Evolutionary conservation across 2,113 vertebrate genomes (phyloP).

Genomic region (Phyllopteryx taeniolatus): DNA sequence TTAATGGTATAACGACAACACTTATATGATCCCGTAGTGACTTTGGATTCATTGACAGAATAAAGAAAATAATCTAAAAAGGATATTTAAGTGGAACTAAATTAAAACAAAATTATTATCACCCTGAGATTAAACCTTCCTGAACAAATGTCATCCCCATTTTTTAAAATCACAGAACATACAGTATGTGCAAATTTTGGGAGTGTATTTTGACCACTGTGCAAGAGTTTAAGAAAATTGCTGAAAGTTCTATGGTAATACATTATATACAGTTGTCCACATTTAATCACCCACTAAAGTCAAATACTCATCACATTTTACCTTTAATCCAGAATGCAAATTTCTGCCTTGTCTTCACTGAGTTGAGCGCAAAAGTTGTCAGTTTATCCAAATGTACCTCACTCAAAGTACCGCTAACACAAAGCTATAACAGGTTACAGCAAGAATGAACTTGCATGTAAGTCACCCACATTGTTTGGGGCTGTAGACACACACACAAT

Average conservation of each 20-base stretch:
- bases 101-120: no score
- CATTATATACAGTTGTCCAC: background rate
- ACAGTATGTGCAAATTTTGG: no score
- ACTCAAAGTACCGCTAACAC: slow-evolving; percentile 2
- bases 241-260: no score
- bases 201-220: background rate
- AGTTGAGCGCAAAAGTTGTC: slow-evolving; percentile 7
- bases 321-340: slow-evolving; percentile 29
- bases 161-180: no score
- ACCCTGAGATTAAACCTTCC: no score
- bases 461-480: slow-evolving; percentile 29
- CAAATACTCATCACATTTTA: slow-evolving; percentile 13
- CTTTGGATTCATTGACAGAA: no score
- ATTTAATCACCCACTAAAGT: background rate
- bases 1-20: background rate
- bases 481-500: slow-evolving; percentile 10
- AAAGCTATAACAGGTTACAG: slow-evolving; percentile 14
- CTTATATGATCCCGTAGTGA: no score
- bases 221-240: background rate
- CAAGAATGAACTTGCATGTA: slow-evolving; percentile 13
- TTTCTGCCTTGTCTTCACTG: slow-evolving; percentile 12
- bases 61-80: no score
- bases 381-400: slow-evolving; percentile 27
- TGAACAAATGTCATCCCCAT: no score
- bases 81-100: no score